These are phyloP conservation scores for Nephrotoma flavescens DNA, from an alignment of 2,888 invertebrate species.

Conservation along the genomic window DNA sequence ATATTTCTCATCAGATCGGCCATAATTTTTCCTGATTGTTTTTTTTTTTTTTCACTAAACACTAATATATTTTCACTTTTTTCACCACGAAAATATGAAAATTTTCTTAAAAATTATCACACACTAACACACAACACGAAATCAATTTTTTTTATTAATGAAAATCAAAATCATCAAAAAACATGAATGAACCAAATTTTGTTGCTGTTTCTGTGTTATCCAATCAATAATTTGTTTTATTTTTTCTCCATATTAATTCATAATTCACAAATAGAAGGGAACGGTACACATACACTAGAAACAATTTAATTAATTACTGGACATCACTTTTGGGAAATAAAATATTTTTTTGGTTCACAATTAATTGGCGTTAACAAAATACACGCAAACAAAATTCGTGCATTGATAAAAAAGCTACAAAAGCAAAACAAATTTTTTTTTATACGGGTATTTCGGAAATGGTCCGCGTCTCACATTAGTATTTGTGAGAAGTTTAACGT, in stretches of 20 bases:
- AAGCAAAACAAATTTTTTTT: neutral
- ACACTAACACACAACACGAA: neutral
- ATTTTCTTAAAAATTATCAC: neutral
- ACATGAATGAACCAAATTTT: neutral
- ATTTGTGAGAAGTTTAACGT: neutral
- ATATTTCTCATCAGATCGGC: slow-evolving; percentile 50
- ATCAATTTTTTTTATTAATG: neutral
- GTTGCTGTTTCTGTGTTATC: neutral
- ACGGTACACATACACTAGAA: neutral
- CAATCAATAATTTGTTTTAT: neutral
- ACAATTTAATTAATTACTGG: neutral
- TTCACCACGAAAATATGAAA: neutral
- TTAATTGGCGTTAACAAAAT: neutral
- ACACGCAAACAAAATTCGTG: neutral
- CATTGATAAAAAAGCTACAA: neutral
- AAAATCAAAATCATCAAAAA: neutral
- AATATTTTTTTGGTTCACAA: neutral
- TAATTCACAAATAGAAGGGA: neutral
- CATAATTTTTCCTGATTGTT: slow-evolving; percentile 29
- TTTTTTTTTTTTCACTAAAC: neutral
- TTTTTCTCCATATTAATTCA: neutral
- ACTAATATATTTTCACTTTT: neutral
- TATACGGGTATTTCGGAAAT: neutral
- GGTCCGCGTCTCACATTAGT: neutral
- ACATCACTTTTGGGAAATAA: neutral